Conservation (phyloP, 2,113 vertebrate species). For the Cheilinus undulatus region DNA sequence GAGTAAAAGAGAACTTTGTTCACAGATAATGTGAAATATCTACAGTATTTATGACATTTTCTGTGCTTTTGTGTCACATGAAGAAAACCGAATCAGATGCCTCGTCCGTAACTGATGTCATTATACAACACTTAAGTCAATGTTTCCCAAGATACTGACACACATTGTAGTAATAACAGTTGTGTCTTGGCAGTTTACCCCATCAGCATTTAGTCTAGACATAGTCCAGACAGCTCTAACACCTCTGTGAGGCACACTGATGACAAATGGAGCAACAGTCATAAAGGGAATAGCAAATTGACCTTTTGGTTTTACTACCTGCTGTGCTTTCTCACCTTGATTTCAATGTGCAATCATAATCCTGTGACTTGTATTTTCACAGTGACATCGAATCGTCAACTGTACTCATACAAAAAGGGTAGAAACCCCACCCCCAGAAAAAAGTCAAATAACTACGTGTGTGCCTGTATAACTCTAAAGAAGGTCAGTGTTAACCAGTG, state of each 20-base stretch:
- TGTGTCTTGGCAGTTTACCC: constrained; percentile 8
- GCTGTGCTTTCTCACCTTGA: neutral
- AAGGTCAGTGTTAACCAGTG: constrained; percentile 17
- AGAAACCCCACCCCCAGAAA: neutral
- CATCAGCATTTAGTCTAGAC: constrained; percentile 39
- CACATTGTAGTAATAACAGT: neutral
- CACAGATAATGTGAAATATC: neutral
- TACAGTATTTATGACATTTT: neutral
- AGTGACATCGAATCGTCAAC: neutral
- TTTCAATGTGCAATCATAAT: neutral
- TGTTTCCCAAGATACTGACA: neutral
- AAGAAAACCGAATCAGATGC: neutral
- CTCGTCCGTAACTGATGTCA: neutral
- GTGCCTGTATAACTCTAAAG: constrained; percentile 5
- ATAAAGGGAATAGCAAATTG: constrained; percentile 26
- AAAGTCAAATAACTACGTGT: neutral
- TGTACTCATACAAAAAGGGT: neutral
- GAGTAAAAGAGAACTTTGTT: neutral
- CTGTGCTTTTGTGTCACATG: neutral
- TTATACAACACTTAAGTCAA: neutral
- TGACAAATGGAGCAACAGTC: constrained; percentile 11
- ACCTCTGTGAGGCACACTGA: constrained; percentile 34
- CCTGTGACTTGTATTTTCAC: neutral
- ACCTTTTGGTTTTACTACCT: constrained; percentile 20
- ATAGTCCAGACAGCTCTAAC: constrained; percentile 35